Evolutionary conservation across 2,888 invertebrate species (phyloP).

Genomic region (Pristionchus japonicus): DNA sequence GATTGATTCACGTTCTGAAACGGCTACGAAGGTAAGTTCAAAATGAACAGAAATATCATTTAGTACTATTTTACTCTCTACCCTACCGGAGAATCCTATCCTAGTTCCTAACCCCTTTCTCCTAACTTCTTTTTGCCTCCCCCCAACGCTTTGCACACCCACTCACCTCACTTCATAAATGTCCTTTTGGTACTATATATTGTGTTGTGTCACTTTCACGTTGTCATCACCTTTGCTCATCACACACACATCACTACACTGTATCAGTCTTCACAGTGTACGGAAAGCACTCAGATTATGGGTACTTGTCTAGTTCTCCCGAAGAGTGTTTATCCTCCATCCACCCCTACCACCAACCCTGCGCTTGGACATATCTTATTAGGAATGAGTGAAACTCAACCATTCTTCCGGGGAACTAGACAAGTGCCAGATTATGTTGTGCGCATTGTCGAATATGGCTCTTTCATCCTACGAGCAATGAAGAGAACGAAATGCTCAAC

Average conservation of each 20-base stretch:
- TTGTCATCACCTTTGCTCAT: not conserved
- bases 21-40: not conserved
- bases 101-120: not conserved
- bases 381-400: too few species aligned
- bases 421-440: not conserved
- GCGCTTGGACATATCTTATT: too few species aligned
- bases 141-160: not conserved
- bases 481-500: not conserved
- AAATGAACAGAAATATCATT: not conserved
- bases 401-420: too few species aligned
- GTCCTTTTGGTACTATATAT: slow-evolving; percentile 1
- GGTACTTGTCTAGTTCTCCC: too few species aligned
- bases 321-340: too few species aligned
- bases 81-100: not conserved
- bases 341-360: too few species aligned
- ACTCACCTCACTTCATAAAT: not conserved
- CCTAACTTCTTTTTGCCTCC: not conserved
- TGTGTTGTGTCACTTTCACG: not conserved
- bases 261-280: not conserved
- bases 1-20: not conserved
- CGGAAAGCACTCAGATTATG: not conserved
- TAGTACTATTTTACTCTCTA: not conserved
- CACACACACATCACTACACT: not conserved
- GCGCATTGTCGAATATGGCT: not conserved
- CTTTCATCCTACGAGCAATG: not conserved